These are phyloP conservation scores for Bellardia pandia DNA, from an alignment of 2,888 invertebrate species.

Conservation along the genomic window DNA sequence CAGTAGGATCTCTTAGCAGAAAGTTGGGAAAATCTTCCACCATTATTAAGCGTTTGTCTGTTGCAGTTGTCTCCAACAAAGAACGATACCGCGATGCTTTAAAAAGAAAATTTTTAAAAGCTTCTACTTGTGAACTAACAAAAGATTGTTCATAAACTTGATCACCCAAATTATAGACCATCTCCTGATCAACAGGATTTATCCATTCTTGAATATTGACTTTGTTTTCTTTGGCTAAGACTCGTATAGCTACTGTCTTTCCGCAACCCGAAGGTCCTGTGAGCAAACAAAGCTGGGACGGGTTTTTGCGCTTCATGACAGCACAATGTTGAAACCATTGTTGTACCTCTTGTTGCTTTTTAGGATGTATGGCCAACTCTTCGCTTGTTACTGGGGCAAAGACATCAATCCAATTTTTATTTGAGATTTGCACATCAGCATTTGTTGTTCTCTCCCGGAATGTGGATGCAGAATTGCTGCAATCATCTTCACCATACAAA, in stretches of 20 bases:
- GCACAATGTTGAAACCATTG: slow-evolving; percentile 86
- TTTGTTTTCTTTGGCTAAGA: slow-evolving; percentile 87
- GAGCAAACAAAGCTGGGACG: slow-evolving; percentile 87
- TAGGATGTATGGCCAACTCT: slow-evolving; percentile 90
- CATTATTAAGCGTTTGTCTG: slow-evolving; percentile 86
- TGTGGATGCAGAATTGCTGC: neutral
- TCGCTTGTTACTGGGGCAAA: slow-evolving; percentile 86
- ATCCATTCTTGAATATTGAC: slow-evolving; percentile 89
- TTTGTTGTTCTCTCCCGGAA: neutral
- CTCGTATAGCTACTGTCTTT: slow-evolving; percentile 90
- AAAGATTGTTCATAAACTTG: slow-evolving; percentile 75
- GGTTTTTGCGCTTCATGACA: slow-evolving; percentile 76
- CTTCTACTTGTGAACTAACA: slow-evolving; percentile 87
- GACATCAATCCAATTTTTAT: slow-evolving; percentile 86
- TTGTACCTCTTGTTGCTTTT: slow-evolving; percentile 90
- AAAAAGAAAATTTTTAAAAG: slow-evolving; percentile 91
- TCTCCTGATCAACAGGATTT: slow-evolving; percentile 90
- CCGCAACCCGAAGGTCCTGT: slow-evolving; percentile 94
- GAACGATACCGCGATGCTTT: slow-evolving; percentile 90
- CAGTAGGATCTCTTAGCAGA: slow-evolving; percentile 87
- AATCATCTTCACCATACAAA: slow-evolving; percentile 66
- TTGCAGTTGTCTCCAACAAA: slow-evolving; percentile 64
- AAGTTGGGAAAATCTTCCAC: slow-evolving; percentile 94
- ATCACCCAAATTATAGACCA: slow-evolving; percentile 82
- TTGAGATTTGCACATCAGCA: neutral